Evolutionary conservation across 2,888 invertebrate species (phyloP).

Genomic region (Digitonthophagus gazella): DNA sequence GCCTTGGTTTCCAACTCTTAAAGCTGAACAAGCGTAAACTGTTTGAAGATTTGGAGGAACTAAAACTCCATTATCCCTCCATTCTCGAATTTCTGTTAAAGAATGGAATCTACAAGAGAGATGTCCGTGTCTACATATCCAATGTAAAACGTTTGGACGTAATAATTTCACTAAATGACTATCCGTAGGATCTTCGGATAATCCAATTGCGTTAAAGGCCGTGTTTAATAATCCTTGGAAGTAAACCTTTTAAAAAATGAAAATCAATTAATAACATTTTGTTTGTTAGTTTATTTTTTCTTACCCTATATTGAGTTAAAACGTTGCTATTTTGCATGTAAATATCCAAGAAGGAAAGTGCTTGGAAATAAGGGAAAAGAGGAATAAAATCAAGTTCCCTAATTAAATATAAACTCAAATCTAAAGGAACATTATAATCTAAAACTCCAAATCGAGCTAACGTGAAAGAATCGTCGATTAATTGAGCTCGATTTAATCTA

Average conservation of each 20-base stretch:
- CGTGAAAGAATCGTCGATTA: slow-evolving; percentile 54
- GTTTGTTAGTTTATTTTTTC: not conserved
- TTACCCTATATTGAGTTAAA: slow-evolving; percentile 25
- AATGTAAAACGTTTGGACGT: slow-evolving; percentile 58
- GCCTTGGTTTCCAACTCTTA: slow-evolving; percentile 58
- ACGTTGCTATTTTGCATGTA: slow-evolving; percentile 20
- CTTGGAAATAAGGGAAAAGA: slow-evolving; percentile 26
- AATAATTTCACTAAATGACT: slow-evolving; percentile 57
- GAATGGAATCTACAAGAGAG: slow-evolving; percentile 57
- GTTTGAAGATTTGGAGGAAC: slow-evolving; percentile 64
- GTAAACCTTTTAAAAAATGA: slow-evolving; percentile 24
- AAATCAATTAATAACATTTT: too few relatives aligned
- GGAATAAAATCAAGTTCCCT: slow-evolving; percentile 52
- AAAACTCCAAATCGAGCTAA: slow-evolving; percentile 59
- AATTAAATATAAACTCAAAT: slow-evolving; percentile 59
- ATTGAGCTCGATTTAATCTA: slow-evolving; percentile 55
- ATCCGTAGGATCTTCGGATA: slow-evolving; percentile 23
- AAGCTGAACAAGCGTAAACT: slow-evolving; percentile 71
- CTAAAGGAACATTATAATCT: slow-evolving; percentile 56
- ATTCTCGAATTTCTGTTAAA: slow-evolving; percentile 46
- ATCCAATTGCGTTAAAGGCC: slow-evolving; percentile 22
- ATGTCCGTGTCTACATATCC: slow-evolving; percentile 63
- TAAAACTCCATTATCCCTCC: slow-evolving; percentile 38
- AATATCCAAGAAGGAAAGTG: slow-evolving; percentile 10
- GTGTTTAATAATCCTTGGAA: slow-evolving; percentile 2